Evolutionary conservation across 2,888 invertebrate genomes (phyloP).

Genomic region (Drosophila villosipedis): DNA sequence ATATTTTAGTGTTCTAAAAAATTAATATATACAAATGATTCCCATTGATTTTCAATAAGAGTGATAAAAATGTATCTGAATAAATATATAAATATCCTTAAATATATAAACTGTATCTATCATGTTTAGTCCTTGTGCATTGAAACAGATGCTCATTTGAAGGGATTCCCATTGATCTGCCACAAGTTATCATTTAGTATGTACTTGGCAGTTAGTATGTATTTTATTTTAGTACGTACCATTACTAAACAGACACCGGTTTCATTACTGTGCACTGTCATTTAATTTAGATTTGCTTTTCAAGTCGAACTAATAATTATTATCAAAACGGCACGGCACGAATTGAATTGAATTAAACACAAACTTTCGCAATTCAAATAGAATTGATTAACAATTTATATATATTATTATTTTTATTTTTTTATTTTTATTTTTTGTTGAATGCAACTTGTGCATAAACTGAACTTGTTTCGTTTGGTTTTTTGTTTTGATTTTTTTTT

Average conservation of each 20-base stretch:
- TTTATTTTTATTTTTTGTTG: neutral
- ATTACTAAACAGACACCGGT: slow-evolving; percentile 85
- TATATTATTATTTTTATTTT: neutral
- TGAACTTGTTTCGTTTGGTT: slow-evolving; percentile 22
- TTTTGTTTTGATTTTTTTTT: slow-evolving; percentile 5
- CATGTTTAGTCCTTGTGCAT: neutral
- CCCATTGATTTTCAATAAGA: neutral
- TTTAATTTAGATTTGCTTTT: slow-evolving; percentile 80
- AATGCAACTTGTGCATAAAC: slow-evolving; percentile 37
- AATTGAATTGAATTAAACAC: slow-evolving; percentile 14
- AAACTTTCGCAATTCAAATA: slow-evolving; percentile 25
- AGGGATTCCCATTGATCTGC: too few species aligned
- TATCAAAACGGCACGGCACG: slow-evolving; percentile 46
- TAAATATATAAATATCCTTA: too few species aligned
- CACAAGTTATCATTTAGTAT: neutral
- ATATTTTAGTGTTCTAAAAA: too few species aligned
- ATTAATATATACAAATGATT: neutral
- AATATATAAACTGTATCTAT: too few species aligned
- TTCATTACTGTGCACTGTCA: slow-evolving; percentile 85
- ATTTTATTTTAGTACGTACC: slow-evolving; percentile 72
- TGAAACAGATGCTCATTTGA: neutral
- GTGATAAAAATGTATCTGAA: too few species aligned
- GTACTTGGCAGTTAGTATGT: neutral
- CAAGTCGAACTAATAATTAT: slow-evolving; percentile 68
- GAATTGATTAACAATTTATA: slow-evolving; percentile 31